These are phyloP conservation scores for Dromococcyx pavoninus DNA, from an alignment of 2,797 vertebrate genomes.

Conservation along the genomic window DNA sequence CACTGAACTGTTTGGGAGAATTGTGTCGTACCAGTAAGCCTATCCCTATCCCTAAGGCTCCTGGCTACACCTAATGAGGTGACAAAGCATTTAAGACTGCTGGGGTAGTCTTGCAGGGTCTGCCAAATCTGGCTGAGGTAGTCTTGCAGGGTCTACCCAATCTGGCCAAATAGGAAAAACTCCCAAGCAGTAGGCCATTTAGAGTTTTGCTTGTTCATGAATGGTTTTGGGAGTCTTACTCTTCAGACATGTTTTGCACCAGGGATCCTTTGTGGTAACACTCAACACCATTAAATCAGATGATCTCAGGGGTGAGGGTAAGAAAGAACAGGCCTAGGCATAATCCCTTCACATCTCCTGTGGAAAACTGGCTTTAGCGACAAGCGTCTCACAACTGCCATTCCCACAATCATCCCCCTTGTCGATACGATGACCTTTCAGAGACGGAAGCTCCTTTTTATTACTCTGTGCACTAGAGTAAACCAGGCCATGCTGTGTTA, in stretches of 20 bases:
- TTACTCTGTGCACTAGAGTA: constrained; percentile 65
- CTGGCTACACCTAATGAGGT: neutral
- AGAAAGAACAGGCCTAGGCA: neutral
- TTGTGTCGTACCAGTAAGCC: neutral
- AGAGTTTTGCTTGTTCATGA: neutral
- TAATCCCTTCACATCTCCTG: constrained; percentile 13
- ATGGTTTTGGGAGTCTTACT: neutral
- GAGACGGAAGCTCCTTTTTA: constrained; percentile 60
- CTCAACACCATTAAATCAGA: neutral
- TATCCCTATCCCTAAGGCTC: neutral
- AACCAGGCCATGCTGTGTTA: constrained; percentile 57
- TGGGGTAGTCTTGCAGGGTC: too few species aligned
- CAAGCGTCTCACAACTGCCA: neutral
- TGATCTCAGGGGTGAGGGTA: neutral
- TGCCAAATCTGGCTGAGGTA: rapidly evolving
- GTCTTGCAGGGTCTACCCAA: rapidly evolving
- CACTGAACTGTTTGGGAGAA: neutral
- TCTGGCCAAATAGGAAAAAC: neutral
- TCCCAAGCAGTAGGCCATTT: rapidly evolving
- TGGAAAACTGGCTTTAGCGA: neutral
- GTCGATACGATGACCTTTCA: constrained; percentile 69
- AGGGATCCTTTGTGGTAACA: neutral
- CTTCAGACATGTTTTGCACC: neutral
- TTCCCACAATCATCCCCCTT: constrained; percentile 24
- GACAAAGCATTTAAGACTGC: neutral